phyloP scores from a whole-genome alignment of 2,113 vertebrate genomes.

The Chamaea fasciata region DNA sequence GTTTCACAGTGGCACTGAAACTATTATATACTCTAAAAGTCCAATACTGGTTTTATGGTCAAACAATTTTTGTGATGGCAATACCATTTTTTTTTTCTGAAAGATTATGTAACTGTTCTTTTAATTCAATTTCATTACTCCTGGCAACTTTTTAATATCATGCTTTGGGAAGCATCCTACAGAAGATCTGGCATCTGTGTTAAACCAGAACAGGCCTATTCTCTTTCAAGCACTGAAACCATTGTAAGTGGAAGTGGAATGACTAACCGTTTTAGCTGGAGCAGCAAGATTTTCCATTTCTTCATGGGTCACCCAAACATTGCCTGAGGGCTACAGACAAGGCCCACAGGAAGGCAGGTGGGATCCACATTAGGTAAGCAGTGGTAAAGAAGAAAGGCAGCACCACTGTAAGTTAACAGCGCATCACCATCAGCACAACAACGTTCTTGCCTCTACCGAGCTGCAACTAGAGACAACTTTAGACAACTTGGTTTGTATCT shows the following conservation, averaged over 20 bases:
- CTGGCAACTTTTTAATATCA: background rate
- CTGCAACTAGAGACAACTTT: conserved; percentile 64
- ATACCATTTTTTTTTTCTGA: background rate
- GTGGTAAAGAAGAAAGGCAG: conserved; percentile 98
- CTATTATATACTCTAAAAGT: background rate
- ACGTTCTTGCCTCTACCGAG: conserved; percentile 55
- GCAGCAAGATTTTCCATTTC: conserved; percentile 98
- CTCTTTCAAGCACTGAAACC: background rate
- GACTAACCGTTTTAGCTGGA: conserved; percentile 96
- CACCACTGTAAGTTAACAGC: conserved; percentile 94
- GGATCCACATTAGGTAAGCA: conserved; percentile 88
- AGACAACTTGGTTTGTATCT: conserved; percentile 2
- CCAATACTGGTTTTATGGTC: background rate
- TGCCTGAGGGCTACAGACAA: conserved; percentile 90
- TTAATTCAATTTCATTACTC: background rate
- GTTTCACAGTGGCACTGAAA: background rate
- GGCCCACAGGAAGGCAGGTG: conserved; percentile 73
- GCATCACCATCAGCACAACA: conserved; percentile 84
- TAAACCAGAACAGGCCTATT: background rate
- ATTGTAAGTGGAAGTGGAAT: background rate
- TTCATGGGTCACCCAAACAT: conserved; percentile 98
- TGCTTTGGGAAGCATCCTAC: background rate
- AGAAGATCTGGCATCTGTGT: rapidly evolving
- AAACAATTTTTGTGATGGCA: background rate
- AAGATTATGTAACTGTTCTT: background rate